Percentiles rank a stretch among this genome's conserved stretches.
These are phyloP conservation scores for Orestias chungarensis DNA, from an alignment of 2,797 vertebrate genomes.

Conservation along the genomic window DNA sequence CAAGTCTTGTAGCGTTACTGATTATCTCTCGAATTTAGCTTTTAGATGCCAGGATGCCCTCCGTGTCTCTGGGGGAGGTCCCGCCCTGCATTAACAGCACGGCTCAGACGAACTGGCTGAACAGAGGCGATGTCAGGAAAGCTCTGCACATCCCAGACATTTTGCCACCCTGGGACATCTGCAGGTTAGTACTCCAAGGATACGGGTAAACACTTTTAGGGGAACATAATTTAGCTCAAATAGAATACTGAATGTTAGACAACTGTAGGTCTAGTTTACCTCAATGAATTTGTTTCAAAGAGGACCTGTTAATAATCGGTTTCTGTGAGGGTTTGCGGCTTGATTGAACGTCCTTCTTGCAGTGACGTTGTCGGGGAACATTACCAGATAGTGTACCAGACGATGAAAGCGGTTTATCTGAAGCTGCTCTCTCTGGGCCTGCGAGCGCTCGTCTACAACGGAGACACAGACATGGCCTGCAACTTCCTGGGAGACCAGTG, in stretches of 20 bases:
- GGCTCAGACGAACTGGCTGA: constrained; percentile 79
- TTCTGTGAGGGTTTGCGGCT: background rate
- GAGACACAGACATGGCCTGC: constrained; percentile 85
- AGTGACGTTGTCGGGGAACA: constrained; percentile 64
- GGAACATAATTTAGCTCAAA: background rate
- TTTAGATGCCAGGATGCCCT: background rate
- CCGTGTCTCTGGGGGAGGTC: constrained; percentile 40
- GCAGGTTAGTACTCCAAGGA: constrained; percentile 74
- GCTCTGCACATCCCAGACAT: constrained; percentile 78
- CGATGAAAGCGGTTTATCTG: constrained; percentile 72
- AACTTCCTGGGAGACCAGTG: constrained; percentile 84
- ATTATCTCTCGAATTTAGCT: constrained; percentile 24
- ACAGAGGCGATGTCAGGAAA: constrained; percentile 79
- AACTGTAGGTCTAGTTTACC: background rate
- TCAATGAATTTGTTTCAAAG: background rate
- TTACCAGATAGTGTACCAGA: constrained; percentile 67
- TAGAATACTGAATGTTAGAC: background rate
- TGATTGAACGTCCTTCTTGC: background rate
- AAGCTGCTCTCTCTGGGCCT: constrained; percentile 77
- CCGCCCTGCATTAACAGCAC: constrained; percentile 82
- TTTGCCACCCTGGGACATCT: constrained; percentile 78
- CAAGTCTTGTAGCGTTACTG: background rate
- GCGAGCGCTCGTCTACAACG: constrained; percentile 80
- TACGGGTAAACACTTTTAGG: background rate
- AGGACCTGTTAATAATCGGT: background rate